A percentile compares a stretch with the other conserved stretches of the same genome.
phyloP scores from a whole-genome alignment of 2,113 vertebrate species.

The Siniperca knerii region DNA sequence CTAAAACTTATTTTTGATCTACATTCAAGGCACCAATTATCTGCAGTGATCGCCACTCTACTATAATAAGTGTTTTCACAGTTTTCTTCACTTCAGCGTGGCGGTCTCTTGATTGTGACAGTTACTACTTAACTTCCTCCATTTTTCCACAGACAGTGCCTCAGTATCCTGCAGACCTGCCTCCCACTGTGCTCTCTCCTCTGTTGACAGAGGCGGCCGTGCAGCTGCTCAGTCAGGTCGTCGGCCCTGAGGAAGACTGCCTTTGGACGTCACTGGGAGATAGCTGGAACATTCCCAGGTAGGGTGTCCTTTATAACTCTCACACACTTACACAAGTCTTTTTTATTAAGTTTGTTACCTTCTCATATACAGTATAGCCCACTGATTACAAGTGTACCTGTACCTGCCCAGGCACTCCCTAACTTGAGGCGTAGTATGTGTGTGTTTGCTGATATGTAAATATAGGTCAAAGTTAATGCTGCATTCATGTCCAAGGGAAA shows the following conservation, averaged over 20 bases:
- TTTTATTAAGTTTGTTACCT: neutral
- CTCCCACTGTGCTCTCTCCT: conserved; percentile 79
- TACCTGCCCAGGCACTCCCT: neutral
- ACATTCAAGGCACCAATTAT: neutral
- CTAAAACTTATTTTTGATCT: neutral
- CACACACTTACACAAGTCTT: neutral
- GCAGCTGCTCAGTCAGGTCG: conserved; percentile 75
- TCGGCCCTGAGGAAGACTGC: conserved; percentile 63
- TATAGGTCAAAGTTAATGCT: conserved; percentile 5
- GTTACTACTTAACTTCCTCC: neutral
- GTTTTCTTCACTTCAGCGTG: neutral
- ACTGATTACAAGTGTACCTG: neutral
- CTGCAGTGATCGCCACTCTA: neutral
- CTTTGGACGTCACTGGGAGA: conserved; percentile 86
- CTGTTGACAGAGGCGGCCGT: conserved; percentile 85
- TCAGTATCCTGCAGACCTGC: conserved; percentile 78
- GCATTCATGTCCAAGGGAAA: neutral
- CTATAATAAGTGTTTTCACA: neutral
- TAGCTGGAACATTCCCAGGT: conserved; percentile 87
- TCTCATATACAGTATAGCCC: neutral
- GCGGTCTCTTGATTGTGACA: neutral
- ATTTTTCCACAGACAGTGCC: conserved; percentile 69
- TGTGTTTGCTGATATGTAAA: conserved; percentile 20
- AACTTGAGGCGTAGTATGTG: neutral
- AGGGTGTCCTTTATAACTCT: neutral